Conservation (phyloP, 2,888 invertebrate genomes). For the Tenthredo notha region DNA sequence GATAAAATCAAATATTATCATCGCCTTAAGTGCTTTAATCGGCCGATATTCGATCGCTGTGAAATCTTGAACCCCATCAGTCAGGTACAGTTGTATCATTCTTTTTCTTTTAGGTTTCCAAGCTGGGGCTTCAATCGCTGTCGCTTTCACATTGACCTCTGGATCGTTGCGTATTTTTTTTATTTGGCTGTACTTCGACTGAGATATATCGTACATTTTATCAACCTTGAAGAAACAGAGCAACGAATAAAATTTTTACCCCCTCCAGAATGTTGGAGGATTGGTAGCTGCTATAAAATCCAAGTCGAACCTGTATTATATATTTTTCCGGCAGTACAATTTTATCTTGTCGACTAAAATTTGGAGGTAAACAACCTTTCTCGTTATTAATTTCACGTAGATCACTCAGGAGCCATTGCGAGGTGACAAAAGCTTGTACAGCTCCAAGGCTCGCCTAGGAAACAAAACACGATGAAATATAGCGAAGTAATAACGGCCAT, state of each 20-base stretch:
- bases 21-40: constrained; percentile 81
- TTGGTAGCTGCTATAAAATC: constrained; percentile 81
- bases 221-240: constrained; percentile 71
- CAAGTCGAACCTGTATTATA: constrained; percentile 84
- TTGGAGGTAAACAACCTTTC: constrained; percentile 82
- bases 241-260: constrained; percentile 57
- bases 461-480: not conserved
- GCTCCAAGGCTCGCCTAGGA: constrained; percentile 76
- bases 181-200: constrained; percentile 73
- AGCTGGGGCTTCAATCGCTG: constrained; percentile 82
- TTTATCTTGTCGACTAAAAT: constrained; percentile 79
- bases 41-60: constrained; percentile 86
- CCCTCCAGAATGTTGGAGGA: constrained; percentile 61
- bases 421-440: constrained; percentile 81
- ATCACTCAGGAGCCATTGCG: constrained; percentile 85
- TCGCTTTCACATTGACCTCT: constrained; percentile 80
- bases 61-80: constrained; percentile 87
- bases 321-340: constrained; percentile 80
- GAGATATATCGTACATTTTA: constrained; percentile 76
- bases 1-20: constrained; percentile 73
- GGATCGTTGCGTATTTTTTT: constrained; percentile 78
- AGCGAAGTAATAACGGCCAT: not conserved
- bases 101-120: constrained; percentile 82
- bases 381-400: constrained; percentile 82
- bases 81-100: constrained; percentile 86